Percentiles rank a stretch among this genome's conserved stretches.
These are phyloP conservation scores for Entelurus aequoreus DNA, from an alignment of 2,113 vertebrate genomes.

Conservation along the genomic window DNA sequence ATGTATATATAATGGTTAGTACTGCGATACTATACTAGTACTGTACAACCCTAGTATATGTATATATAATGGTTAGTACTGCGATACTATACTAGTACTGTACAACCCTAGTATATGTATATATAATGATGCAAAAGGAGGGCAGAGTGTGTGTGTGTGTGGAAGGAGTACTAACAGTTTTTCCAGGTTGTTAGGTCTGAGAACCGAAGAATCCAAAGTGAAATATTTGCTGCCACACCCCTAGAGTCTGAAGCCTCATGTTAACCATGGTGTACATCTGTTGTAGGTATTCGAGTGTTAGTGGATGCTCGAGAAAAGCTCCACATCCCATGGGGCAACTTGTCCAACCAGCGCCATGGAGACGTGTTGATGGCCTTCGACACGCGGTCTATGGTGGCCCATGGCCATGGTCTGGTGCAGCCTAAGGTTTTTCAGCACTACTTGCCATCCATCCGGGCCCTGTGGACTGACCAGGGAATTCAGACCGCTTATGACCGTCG, in stretches of 20 bases:
- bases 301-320: constrained; percentile 94
- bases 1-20: no score
- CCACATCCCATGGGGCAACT: constrained; percentile 89
- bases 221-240: background rate
- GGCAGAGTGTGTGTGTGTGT: no score
- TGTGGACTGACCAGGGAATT: constrained; percentile 89
- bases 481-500: constrained; percentile 92
- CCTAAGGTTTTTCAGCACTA: constrained; percentile 79
- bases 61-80: no score
- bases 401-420: constrained; percentile 83
- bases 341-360: constrained; percentile 81
- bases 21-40: no score
- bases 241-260: background rate
- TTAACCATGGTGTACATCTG: background rate
- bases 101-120: no score
- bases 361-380: constrained; percentile 92
- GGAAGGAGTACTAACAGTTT: no score
- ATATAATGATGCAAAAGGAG: no score
- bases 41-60: no score
- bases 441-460: constrained; percentile 78
- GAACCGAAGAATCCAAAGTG: no score
- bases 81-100: no score
- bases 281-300: constrained; percentile 86
- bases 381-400: constrained; percentile 75
- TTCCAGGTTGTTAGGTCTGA: no score